Evolutionary conservation across 2,113 vertebrate genomes (phyloP), one percentile per base, ranked within the genome.

Genomic region (Penelope pileata): DNA sequence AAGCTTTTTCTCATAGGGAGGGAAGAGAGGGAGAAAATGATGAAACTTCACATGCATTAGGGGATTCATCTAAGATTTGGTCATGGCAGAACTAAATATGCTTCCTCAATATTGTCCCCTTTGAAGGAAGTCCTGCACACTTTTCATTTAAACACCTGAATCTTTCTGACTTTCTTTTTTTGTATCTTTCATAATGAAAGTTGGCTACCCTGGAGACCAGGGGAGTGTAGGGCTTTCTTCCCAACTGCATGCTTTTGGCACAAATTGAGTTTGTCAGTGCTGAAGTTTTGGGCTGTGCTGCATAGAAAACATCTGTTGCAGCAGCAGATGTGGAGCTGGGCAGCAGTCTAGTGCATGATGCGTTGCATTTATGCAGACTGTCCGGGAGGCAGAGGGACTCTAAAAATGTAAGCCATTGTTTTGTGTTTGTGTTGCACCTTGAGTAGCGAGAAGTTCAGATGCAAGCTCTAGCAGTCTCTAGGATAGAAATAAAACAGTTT

Each of bases 21-120:
- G 6, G 8, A 32, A 74, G 29, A 51, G 16, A 50, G 9, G 12
- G 34, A 83, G 34, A 77, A 53, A 91, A 27, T 51, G 68, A 67
- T 3, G 64, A 93, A 93, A 83, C 91, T 43, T 91, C 68, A 77
- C 48, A 72, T 62, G 54, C 86, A 74, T 75, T 95, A 80, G 85
- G 45, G 82, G 96, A 81, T 95, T 91, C 91, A 69, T 91, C 77
- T 88, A 83, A 83, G 29, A 90, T 24, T 87, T 58, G 42, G 73
- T 96, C 10, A 29, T 27, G 23, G 15, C 7, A 48, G 23, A 91
- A 47, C 13, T 73, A 45, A 83, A 13, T 2, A 27, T 26, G 16
- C 3, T 68, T 76, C 24, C 59, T 45, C 72, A 10, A 3, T 64
- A 83, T 11, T 70, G 75, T 63, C 53, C 9, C 27, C 24, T 72